These are phyloP conservation scores for Mayetiola destructor DNA, from an alignment of 2,888 invertebrate species.

Conservation along the genomic window DNA sequence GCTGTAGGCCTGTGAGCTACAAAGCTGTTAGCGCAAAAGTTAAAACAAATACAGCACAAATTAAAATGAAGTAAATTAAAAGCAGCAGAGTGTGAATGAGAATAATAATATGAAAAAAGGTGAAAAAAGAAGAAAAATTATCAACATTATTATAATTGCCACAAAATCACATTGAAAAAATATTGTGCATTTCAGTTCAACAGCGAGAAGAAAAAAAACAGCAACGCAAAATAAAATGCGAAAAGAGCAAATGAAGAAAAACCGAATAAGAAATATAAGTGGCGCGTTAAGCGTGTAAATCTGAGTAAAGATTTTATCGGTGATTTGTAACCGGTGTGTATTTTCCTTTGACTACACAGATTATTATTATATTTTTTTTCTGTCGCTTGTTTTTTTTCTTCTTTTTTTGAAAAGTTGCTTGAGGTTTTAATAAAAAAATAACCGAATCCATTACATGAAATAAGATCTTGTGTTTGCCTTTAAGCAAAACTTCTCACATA, in stretches of 20 bases:
- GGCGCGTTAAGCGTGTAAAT: conserved; percentile 5
- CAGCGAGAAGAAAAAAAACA: background rate
- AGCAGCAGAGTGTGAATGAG: conserved; percentile 3
- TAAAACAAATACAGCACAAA: conserved; percentile 4
- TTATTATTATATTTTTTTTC: background rate
- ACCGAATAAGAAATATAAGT: no score
- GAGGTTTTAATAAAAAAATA: no score
- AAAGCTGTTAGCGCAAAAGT: no score
- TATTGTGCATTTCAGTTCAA: background rate
- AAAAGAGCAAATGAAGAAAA: no score
- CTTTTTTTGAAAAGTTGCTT: no score
- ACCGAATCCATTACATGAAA: conserved; percentile 6
- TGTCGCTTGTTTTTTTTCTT: background rate
- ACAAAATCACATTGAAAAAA: background rate
- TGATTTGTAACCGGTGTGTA: background rate
- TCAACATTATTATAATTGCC: no score
- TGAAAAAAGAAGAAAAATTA: no score
- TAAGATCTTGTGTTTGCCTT: background rate
- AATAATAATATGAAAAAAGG: no score
- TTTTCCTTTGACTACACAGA: no score
- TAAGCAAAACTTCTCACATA: conserved; percentile 1
- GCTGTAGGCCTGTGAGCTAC: no score
- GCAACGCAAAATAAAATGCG: background rate
- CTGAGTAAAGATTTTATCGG: background rate
- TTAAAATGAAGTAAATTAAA: conserved; percentile 2